Evolutionary conservation across 2,113 vertebrate genomes (phyloP), one percentile per base, ranked within the genome.

Genomic region (Calidris pygmaea): DNA sequence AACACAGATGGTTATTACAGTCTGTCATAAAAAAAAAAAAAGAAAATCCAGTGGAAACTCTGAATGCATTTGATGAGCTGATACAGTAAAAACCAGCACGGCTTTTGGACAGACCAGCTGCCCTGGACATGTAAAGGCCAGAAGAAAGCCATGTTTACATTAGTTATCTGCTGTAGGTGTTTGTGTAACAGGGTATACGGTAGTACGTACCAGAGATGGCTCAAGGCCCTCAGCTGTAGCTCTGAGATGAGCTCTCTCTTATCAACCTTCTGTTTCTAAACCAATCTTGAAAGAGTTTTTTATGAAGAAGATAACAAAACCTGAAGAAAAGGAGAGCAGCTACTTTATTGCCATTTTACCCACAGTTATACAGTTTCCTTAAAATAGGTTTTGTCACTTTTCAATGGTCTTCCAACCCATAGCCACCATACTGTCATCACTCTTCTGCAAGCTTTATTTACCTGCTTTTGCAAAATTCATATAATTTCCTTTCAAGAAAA

Each of bases 1-100:
- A 92, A 77, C 47, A 88, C 82, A 96, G 92, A 85, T 86, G 47
- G 75, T 63, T 87, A 83, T 83, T 88, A 70, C 71, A 85, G 62
- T 59, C 78, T 90, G 82, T 22, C 2, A 1, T 13, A 6, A 16
- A 3, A 7, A 6, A 9, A 9, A 24, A 6, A 41, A 27, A 20
- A 3, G 7, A 62, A 75, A 89, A 77, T 32, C 14, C 10, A 58
- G 8, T 22, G 43, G 75, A 85, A 92, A 35, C 4, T 41, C 35
- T 66, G 85, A 37, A 29, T 84, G 56, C 6, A 4, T 62, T 78
- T 52, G 29, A 21, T 48, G 50, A 75, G 72, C 7, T 84, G 63
- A 50, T 58, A 32, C 17, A 67, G 23, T 18, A 34, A 72, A 30
- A 86, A 74, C 30, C 4, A 77, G 43, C 23, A 47, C 8, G 56